Evolutionary conservation across 1,140 invertebrate species (phyloP).

Genomic region (Carposina sasakii): DNA sequence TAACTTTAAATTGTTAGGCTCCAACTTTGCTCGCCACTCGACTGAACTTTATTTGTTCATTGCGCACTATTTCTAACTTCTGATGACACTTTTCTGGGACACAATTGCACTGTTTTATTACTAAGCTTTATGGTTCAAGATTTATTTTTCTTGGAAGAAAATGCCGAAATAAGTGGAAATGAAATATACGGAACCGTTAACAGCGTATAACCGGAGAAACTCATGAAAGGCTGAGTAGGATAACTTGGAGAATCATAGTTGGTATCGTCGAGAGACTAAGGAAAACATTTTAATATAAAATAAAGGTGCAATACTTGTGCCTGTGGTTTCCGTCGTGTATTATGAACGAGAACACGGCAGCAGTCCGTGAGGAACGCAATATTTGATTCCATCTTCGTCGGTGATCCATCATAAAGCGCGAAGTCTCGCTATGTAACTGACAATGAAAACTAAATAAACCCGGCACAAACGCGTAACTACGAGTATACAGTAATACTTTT

Average conservation of each 20-base stretch:
- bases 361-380: constrained; percentile 27
- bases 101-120: too few relatives aligned
- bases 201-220: background rate
- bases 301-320: constrained; percentile 27
- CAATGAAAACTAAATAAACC: too few relatives aligned
- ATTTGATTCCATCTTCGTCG: constrained; percentile 43
- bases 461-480: too few relatives aligned
- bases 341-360: constrained; percentile 14
- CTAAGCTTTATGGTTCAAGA: constrained; percentile 18
- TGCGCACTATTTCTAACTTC: constrained; percentile 27
- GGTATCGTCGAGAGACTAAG: constrained; percentile 25
- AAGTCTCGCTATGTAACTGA: too few relatives aligned
- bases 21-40: constrained; percentile 50
- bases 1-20: constrained; percentile 64
- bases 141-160: too few relatives aligned
- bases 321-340: constrained; percentile 13
- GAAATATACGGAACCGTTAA: too few relatives aligned
- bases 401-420: constrained; percentile 43
- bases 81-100: constrained; percentile 28
- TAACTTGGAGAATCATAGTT: constrained; percentile 19
- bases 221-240: constrained; percentile 14
- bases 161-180: too few relatives aligned
- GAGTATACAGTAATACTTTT: too few relatives aligned
- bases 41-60: constrained; percentile 53
- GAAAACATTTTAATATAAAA: constrained; percentile 46